phyloP scores from a whole-genome alignment of 2,797 vertebrate species.

The Dicrostonyx torquatus region DNA sequence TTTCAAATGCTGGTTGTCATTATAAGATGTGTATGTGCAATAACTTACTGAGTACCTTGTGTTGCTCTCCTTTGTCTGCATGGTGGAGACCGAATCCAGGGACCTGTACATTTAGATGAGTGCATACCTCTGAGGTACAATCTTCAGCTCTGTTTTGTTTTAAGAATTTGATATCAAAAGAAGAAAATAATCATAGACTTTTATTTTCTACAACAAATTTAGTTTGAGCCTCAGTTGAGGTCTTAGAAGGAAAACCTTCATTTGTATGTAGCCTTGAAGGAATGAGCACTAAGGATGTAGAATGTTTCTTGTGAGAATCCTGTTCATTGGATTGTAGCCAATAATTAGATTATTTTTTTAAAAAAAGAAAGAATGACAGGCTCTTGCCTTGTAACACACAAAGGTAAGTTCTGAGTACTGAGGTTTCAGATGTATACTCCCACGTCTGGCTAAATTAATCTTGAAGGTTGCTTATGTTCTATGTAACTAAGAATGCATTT shows the following conservation, averaged over 20 bases:
- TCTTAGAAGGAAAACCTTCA: neutral
- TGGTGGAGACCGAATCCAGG: neutral
- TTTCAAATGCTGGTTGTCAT: neutral
- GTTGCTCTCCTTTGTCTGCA: neutral
- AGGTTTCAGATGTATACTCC: neutral
- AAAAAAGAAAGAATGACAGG: neutral
- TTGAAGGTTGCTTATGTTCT: constrained; percentile 16
- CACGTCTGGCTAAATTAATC: constrained; percentile 18
- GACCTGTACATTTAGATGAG: neutral
- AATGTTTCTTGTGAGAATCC: constrained; percentile 10
- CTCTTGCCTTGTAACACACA: neutral
- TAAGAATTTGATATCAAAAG: constrained; percentile 42
- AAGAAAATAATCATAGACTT: constrained; percentile 51
- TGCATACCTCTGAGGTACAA: neutral
- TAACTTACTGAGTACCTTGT: constrained; percentile 29
- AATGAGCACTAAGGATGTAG: neutral
- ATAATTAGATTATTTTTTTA: neutral
- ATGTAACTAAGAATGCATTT: constrained; percentile 19
- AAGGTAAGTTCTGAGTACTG: neutral
- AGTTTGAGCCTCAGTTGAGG: neutral
- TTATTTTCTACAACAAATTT: constrained; percentile 32
- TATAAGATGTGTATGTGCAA: neutral
- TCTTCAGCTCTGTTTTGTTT: neutral
- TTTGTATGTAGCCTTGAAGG: constrained; percentile 3
- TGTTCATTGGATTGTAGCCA: constrained; percentile 7